Conservation (phyloP, 2,113 vertebrate genomes). For the Pangasianodon gigas region DNA sequence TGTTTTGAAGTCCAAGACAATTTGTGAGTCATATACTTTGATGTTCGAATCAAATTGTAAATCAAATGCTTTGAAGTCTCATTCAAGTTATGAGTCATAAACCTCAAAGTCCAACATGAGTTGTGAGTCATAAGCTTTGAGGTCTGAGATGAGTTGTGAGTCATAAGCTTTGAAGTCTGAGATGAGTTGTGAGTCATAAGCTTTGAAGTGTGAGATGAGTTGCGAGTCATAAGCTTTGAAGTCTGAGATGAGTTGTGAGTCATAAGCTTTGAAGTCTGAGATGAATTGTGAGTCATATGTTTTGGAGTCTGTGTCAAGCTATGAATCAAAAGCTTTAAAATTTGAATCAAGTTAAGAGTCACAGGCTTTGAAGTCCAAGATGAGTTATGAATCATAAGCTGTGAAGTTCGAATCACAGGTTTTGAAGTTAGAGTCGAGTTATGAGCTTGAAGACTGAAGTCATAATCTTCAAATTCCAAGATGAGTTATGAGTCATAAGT, state of each 20-base stretch:
- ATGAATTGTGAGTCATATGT: not conserved
- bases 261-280: not conserved
- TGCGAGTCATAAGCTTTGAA: not conserved
- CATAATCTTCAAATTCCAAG: not conserved
- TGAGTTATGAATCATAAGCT: not conserved
- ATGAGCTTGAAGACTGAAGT: not conserved
- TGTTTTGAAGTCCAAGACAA: not conserved
- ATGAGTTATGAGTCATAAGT: not conserved
- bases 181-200: not conserved
- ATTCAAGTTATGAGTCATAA: not conserved
- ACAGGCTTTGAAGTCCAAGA: not conserved
- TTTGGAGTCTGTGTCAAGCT: not conserved
- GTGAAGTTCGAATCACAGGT: not conserved
- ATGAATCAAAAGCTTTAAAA: not conserved
- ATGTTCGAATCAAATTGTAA: not conserved
- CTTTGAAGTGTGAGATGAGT: not conserved
- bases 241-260: not conserved
- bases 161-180: not conserved
- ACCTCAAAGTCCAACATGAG: not conserved
- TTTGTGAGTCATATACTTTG: not conserved
- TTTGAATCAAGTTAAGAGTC: too few relatives aligned
- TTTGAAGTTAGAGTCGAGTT: not conserved
- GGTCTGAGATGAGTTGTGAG: not conserved
- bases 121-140: not conserved
- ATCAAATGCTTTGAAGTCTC: not conserved